A percentile compares a stretch with the other conserved stretches of the same genome.
Evolutionary conservation across 1,140 invertebrate genomes (phyloP).

Genomic region (Tetraneura akinire): DNA sequence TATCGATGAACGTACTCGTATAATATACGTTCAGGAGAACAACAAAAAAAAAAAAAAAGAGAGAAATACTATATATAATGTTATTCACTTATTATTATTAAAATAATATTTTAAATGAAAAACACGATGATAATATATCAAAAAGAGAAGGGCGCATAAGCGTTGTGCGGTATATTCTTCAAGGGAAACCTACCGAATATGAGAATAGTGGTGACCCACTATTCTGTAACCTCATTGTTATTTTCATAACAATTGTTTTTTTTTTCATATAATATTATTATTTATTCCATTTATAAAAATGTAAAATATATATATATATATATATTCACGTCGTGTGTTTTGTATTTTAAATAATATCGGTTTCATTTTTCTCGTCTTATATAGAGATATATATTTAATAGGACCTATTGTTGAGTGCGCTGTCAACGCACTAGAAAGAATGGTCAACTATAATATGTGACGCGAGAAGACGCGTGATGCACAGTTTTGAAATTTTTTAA

Average conservation of each 20-base stretch:
- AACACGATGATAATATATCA: neutral
- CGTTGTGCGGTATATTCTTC: constrained; percentile 17
- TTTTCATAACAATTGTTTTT: constrained; percentile 46
- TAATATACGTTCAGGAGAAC: too few species aligned
- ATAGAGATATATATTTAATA: too few species aligned
- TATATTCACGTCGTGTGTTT: neutral
- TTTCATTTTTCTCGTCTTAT: neutral
- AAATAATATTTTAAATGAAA: neutral
- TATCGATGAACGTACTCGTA: too few species aligned
- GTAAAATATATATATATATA: neutral
- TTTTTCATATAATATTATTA: constrained; percentile 1
- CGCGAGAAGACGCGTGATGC: neutral
- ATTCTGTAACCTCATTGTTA: constrained; percentile 45
- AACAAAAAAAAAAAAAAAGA: neutral
- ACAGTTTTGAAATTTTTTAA: neutral
- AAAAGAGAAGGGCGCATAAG: constrained; percentile 18
- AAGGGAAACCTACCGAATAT: constrained; percentile 39
- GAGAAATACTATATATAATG: constrained; percentile 9
- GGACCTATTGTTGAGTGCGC: constrained; percentile 3
- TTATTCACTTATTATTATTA: neutral
- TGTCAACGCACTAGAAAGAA: constrained; percentile 13
- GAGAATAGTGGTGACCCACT: constrained; percentile 36
- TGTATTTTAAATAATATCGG: neutral
- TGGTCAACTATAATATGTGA: neutral
- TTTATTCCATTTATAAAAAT: neutral